Conservation (phyloP, 2,113 vertebrate genomes). For the Lophius piscatorius region DNA sequence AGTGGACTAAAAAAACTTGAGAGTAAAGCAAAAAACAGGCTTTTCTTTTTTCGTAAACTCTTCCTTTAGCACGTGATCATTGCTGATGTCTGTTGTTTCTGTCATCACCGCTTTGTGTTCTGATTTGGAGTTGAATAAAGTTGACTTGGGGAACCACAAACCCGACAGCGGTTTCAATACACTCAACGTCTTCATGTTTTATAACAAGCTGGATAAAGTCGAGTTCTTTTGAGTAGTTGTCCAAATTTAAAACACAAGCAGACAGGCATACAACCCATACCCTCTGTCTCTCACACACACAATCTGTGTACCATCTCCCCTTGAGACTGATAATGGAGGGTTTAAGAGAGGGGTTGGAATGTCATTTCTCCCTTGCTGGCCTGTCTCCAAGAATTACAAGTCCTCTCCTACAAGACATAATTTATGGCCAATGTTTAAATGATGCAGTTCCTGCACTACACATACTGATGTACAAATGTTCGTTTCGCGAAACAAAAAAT, state of each 20-base stretch:
- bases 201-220: constrained; percentile 11
- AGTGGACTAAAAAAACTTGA: too few relatives aligned
- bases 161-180: not conserved
- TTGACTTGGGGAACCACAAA: not conserved
- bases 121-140: not conserved
- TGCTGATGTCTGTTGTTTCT: too few relatives aligned
- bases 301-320: constrained; percentile 17
- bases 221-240: constrained; percentile 2
- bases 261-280: not conserved
- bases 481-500: not conserved
- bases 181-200: not conserved
- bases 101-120: not conserved
- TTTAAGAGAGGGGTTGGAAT: constrained; percentile 40
- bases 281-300: not conserved
- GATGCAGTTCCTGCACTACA: constrained; percentile 26
- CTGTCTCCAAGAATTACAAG: constrained; percentile 48
- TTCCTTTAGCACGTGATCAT: too few relatives aligned
- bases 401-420: constrained; percentile 41
- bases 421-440: constrained; percentile 55
- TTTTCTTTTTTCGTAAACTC: too few relatives aligned
- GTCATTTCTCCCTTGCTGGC: constrained; percentile 49
- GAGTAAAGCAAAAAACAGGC: too few relatives aligned
- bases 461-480: constrained; percentile 32
- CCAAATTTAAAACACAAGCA: constrained; percentile 6
- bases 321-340: constrained; percentile 51